Evolutionary conservation across 2,888 invertebrate genomes (phyloP), one percentile per base, ranked within the genome.

Genomic region (Orthosia incerta): DNA sequence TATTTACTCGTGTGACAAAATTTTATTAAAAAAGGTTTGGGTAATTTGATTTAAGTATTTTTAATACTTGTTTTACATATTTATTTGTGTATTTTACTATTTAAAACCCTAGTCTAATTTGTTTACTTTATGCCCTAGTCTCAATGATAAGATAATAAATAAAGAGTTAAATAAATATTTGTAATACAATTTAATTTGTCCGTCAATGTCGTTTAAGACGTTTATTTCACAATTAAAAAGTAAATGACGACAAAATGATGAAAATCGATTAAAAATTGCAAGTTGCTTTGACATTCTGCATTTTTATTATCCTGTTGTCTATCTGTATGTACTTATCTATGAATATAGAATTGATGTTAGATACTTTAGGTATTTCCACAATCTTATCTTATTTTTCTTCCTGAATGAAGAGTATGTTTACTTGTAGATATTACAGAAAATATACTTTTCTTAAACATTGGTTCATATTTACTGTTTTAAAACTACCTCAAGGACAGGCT

Each of bases 311-410:
- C 12, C 26, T 12, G 56, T 75, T 76, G 26, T 50, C 51, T 18
- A 20, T 26, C n/a, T 4, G 7, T 39, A 26, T 31, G 31, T 31
- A 31, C 31, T 31, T 31, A 31, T 46, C 15, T 18, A 31, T 18
- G 13, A 26, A 39, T 48, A 39, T n/a, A 53, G 12, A 31, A 4
- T 3, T 46, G 5, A 62, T 72, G 51, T 31, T 18, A 53, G 53
- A 74, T 53, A 72, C 39, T 12, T 45, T 20, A n/a, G 12, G 20
- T 26, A 0, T 45, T 51, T n/a, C 11, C 7, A 48, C 23, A 51
- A 73, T 73, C 45, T 53, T 63, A 74, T 74, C 74, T 31, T 64
- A 18, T 20, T 45, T 23, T 16, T 39, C 9, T 46, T 71, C 20
- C 23, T 20, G 13, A 18, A 12, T 0, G n/a, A 20, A 56, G 7